Conservation (phyloP, 1,140 invertebrate species). For the Chionoecetes opilio region DNA sequence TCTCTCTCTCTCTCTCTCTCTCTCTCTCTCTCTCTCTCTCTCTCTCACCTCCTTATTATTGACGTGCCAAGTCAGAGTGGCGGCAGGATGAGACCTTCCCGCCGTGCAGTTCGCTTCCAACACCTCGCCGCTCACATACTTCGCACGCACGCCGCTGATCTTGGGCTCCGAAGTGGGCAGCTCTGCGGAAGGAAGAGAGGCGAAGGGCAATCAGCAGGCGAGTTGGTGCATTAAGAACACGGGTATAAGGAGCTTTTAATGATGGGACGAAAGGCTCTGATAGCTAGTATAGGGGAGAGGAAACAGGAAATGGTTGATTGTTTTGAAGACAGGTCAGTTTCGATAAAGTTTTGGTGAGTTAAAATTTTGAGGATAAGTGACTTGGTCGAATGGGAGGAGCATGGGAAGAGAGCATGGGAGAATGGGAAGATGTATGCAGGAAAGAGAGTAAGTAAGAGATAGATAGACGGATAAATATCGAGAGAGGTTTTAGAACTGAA, state of each 20-base stretch:
- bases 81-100: constrained; percentile 91
- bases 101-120: constrained; percentile 94
- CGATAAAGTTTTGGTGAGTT: too few relatives aligned
- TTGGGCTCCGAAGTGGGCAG: constrained; percentile 74
- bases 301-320: too few relatives aligned
- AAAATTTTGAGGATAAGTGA: too few relatives aligned
- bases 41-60: constrained; percentile 89
- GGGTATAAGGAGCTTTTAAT: background rate
- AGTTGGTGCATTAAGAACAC: background rate
- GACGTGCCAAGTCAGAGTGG: constrained; percentile 93
- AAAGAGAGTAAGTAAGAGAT: too few relatives aligned
- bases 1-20: constrained; percentile 4
- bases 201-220: background rate
- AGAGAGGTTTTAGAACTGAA: too few relatives aligned
- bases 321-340: too few relatives aligned
- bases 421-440: background rate
- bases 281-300: background rate
- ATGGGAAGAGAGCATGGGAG: too few relatives aligned
- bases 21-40: background rate
- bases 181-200: constrained; percentile 54
- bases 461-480: too few relatives aligned
- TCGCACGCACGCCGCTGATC: constrained; percentile 73
- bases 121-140: constrained; percentile 91
- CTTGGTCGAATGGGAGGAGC: too few relatives aligned
- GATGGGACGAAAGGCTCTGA: background rate